Conservation (phyloP, 2,113 vertebrate species). For the Malurus alboscapulatus region DNA sequence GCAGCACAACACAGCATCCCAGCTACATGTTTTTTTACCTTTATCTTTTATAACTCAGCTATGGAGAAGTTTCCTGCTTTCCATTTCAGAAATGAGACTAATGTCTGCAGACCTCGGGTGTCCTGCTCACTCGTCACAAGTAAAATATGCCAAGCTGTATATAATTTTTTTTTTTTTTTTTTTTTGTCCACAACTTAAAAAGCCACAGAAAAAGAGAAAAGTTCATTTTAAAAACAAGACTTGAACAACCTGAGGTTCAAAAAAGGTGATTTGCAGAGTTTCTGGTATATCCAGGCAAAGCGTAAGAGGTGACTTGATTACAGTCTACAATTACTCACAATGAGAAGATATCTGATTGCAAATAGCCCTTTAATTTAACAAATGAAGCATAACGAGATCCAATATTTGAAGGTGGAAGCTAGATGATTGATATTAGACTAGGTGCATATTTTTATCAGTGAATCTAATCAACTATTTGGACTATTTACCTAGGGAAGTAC, state of each 20-base stretch:
- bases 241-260: not conserved
- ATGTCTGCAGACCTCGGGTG: not conserved
- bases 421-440: constrained; percentile 43
- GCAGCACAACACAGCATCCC: not conserved
- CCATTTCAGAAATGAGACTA: not conserved
- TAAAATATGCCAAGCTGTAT: not conserved
- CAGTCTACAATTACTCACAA: constrained; percentile 27
- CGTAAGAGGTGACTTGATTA: constrained; percentile 45
- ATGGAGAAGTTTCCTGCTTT: not conserved
- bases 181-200: not conserved
- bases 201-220: not conserved
- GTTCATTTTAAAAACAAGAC: not conserved
- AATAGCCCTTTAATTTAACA: constrained; percentile 59
- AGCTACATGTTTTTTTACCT: not conserved
- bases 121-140: not conserved
- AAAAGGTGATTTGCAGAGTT: not conserved
- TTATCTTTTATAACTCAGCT: not conserved
- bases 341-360: constrained; percentile 52
- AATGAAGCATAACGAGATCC: constrained; percentile 44
- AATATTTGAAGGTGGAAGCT: constrained; percentile 29
- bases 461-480: constrained; percentile 39
- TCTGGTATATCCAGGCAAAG: not conserved
- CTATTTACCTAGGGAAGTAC: constrained; percentile 16
- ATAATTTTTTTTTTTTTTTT: not conserved
- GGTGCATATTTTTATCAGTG: constrained; percentile 51